Evolutionary conservation across 2,113 vertebrate genomes (phyloP).

Genomic region (Crotalus viridis): DNA sequence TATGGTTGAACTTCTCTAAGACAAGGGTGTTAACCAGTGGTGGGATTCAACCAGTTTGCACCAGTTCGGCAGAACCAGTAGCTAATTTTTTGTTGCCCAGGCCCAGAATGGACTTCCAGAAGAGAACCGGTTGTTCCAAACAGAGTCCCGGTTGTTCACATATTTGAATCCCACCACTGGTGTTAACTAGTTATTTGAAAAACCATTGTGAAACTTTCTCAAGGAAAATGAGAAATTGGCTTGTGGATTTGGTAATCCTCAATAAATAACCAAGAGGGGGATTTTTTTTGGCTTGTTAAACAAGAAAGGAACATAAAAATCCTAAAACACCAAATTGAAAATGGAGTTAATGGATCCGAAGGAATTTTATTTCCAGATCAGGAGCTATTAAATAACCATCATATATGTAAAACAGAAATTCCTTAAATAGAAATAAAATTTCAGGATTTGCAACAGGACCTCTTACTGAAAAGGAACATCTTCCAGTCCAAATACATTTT

Average conservation of each 20-base stretch:
- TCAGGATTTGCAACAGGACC: background rate
- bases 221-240: background rate
- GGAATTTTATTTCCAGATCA: background rate
- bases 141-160: too few relatives aligned
- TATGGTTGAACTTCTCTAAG: background rate
- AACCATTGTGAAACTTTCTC: background rate
- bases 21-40: background rate
- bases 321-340: background rate
- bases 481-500: background rate
- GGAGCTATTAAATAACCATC: background rate
- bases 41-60: too few relatives aligned
- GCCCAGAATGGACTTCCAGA: too few relatives aligned
- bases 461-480: background rate
- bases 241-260: background rate
- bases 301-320: background rate
- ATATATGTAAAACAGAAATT: background rate
- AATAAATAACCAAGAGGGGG: background rate
- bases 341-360: background rate
- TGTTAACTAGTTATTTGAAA: background rate
- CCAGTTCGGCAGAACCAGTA: too few relatives aligned
- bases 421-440: background rate
- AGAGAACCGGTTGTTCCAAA: too few relatives aligned
- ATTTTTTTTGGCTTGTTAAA: background rate
- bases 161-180: too few relatives aligned
- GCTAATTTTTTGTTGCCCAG: too few relatives aligned